A percentile compares a stretch with the other conserved stretches of the same genome.
These are phyloP conservation scores for Pygoscelis antarcticus DNA, from an alignment of 2,113 vertebrate genomes.

Conservation along the genomic window DNA sequence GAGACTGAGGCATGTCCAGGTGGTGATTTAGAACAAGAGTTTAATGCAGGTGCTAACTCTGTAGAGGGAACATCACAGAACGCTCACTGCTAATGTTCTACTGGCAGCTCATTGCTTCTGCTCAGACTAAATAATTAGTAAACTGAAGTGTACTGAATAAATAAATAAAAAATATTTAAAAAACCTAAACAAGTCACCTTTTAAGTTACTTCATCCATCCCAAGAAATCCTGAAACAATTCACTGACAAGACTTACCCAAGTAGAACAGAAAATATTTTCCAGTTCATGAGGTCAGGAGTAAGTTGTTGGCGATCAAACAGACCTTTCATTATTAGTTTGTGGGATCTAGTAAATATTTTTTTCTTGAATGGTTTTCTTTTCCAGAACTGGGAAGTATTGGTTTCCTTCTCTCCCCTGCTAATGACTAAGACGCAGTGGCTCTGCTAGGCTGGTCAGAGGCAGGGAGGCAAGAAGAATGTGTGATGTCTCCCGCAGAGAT, in stretches of 20 bases:
- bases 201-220: neutral
- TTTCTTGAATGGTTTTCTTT: constrained; percentile 23
- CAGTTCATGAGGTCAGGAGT: constrained; percentile 26
- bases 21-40: neutral
- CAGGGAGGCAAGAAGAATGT: constrained; percentile 11
- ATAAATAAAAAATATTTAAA: neutral
- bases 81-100: neutral
- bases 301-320: neutral
- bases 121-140: neutral
- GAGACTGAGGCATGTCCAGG: neutral
- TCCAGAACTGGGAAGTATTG: constrained; percentile 44
- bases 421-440: neutral
- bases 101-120: neutral
- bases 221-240: constrained; percentile 17
- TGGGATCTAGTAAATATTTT: constrained; percentile 1
- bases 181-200: neutral
- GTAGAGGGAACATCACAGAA: neutral
- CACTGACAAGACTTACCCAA: neutral
- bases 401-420: constrained; percentile 15
- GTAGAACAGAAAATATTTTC: constrained; percentile 35
- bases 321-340: neutral
- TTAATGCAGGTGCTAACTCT: neutral
- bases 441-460: neutral
- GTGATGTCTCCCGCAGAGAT: neutral
- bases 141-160: neutral